Evolutionary conservation across 92 coral and sea anemone species (phyloP).

Genomic region (Pocillopora meandrina): DNA sequence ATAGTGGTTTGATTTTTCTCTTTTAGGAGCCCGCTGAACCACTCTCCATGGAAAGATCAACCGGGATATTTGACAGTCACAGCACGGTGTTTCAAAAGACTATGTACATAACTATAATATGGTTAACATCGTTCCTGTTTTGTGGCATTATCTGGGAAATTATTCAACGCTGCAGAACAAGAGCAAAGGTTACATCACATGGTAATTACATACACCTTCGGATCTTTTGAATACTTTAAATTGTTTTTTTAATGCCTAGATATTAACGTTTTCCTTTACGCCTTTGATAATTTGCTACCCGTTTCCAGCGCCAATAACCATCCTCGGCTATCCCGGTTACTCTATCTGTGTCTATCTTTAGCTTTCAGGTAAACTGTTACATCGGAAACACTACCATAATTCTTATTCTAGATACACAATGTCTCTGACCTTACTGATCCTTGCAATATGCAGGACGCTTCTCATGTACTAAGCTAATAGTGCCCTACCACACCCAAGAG

Average conservation of each 20-base stretch:
- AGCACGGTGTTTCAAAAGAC: slow-evolving; percentile 25
- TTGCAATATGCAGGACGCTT: too few relatives aligned
- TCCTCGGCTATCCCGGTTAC: too few relatives aligned
- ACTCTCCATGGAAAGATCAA: slow-evolving; percentile 27
- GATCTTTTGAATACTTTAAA: not conserved
- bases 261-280: too few relatives aligned
- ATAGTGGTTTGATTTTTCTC: not conserved
- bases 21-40: slow-evolving; percentile 22
- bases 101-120: not conserved
- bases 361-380: too few relatives aligned
- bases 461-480: too few relatives aligned
- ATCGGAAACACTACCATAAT: too few relatives aligned
- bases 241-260: not conserved
- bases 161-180: not conserved
- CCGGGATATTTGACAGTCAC: slow-evolving; percentile 37
- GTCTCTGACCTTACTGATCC: too few relatives aligned
- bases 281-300: not conserved
- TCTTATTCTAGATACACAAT: too few relatives aligned
- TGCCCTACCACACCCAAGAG: too few relatives aligned
- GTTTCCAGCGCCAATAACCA: too few relatives aligned
- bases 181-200: slow-evolving; percentile 19
- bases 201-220: not conserved
- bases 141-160: slow-evolving; percentile 17
- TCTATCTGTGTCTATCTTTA: too few relatives aligned
- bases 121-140: not conserved